Base-by-base conservation (phyloP, 2,888 invertebrate species). In the Pristionchus entomophagus region DNA sequence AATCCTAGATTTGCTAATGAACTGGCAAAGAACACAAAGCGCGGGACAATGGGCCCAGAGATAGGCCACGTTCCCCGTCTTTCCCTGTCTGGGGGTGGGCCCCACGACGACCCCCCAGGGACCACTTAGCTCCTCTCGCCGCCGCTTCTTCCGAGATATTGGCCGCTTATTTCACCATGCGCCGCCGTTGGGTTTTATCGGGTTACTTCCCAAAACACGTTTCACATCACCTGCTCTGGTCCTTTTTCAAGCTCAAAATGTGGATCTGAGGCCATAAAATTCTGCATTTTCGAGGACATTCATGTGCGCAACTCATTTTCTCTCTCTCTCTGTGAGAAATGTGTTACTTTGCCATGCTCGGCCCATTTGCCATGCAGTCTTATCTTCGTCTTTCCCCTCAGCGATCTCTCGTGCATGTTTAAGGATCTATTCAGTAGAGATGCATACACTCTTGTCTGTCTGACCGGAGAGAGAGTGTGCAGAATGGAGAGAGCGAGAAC, bases 351-450 rank as follows among this genome's bases (percentile, higher is more conserved):
- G 26, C 22, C 17, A 73, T 45, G n/a, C n/a, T 17, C 10, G 73
- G 32, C 19, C 26, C 73, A 73, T 41, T 26, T 45, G 35, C 35
- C 65, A 65, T 73, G 41, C 73, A 8, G n/a, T 73, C 73, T 41
- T 73, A 38, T 73, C 73, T 73, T n/a, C n/a, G n/a, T n/a, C 73
- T 56, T 45, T 14, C 45, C 56, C 19, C 56, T 56, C 56, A 14
- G 62, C 22, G 65, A 65, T 65, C 41, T 73, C 73, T 73, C 38
- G 65, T 73, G 73, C 41, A 73, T 73, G 73, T 73, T 73, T 73
- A 73, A 73, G 73, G n/a, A 73, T 38, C 73, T 45, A 73, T 73
- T 73, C 73, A 73, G 38, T 65, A 65, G 32, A 65, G 65, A 65
- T 32, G 62, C 3, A n/a, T n/a, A 59, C 26, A 5, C 45, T 45